Conservation (phyloP, 2,797 vertebrate genomes). For the Urocyon cinereoargenteus region DNA sequence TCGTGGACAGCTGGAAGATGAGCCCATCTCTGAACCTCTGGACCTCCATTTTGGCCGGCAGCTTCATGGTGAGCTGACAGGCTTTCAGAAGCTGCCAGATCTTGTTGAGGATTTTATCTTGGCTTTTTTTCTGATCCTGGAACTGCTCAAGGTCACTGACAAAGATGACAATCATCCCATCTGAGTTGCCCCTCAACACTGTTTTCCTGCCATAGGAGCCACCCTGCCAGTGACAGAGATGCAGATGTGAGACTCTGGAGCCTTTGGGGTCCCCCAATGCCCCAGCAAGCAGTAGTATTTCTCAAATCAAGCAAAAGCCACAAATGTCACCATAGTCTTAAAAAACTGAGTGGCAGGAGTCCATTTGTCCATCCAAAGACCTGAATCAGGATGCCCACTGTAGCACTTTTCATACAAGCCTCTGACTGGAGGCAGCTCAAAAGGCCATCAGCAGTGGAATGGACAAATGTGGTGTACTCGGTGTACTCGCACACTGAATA, state of each 20-base stretch:
- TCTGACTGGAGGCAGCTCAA: neutral
- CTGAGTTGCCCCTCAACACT: slow-evolving; percentile 74
- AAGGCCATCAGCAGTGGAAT: rapidly evolving
- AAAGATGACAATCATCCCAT: slow-evolving; percentile 85
- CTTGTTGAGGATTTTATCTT: rapidly evolving
- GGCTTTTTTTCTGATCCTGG: neutral
- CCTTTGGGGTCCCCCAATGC: neutral
- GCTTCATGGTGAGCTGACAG: rapidly evolving
- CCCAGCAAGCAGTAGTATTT: neutral
- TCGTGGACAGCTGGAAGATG: neutral
- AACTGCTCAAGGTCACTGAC: slow-evolving; percentile 63
- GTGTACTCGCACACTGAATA: rapidly evolving
- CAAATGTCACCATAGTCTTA: neutral
- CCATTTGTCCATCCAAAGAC: neutral
- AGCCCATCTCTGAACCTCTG: rapidly evolving
- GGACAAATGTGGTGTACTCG: rapidly evolving
- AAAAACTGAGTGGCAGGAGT: neutral
- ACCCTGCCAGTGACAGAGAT: slow-evolving; percentile 72
- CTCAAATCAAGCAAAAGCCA: neutral
- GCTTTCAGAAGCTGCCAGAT: rapidly evolving
- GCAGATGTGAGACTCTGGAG: neutral
- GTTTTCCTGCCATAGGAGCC: slow-evolving; percentile 84
- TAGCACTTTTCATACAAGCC: neutral
- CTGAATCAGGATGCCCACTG: neutral
- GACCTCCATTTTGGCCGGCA: rapidly evolving